Conservation (phyloP, 2,888 invertebrate genomes). For the Hymenopus coronatus region DNA sequence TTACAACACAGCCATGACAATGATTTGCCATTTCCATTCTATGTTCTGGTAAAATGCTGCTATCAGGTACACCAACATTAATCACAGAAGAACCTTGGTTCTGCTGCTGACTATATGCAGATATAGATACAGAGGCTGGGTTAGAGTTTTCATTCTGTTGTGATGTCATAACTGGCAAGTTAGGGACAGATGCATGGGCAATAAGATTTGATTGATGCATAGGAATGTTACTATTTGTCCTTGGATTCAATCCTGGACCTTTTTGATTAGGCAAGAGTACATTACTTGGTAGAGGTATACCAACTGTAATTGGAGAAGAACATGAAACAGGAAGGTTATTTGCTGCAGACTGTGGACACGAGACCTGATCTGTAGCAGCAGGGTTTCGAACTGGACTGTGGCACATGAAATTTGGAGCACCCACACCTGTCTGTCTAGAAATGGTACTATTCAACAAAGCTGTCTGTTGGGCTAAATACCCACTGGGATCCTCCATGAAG, state of each 20-base stretch:
- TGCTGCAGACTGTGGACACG: background rate
- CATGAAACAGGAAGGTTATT: conserved; percentile 19
- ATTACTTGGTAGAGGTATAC: conserved; percentile 34
- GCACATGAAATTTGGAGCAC: conserved; percentile 25
- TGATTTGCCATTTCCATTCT: conserved; percentile 11
- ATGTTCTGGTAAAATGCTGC: conserved; percentile 15
- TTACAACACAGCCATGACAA: conserved; percentile 23
- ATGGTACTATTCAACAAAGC: conserved; percentile 81
- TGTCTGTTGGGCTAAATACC: conserved; percentile 87
- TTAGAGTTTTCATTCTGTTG: background rate
- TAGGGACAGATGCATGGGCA: background rate
- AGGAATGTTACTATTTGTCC: conserved; percentile 22
- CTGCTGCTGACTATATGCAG: background rate
- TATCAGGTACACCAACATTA: conserved; percentile 9
- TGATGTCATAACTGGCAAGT: background rate
- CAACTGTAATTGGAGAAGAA: conserved; percentile 24
- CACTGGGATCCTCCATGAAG: conserved; percentile 88
- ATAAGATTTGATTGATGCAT: background rate
- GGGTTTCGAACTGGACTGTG: conserved; percentile 45
- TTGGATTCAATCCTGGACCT: conserved; percentile 3
- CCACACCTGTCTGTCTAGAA: conserved; percentile 57
- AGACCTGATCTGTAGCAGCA: conserved; percentile 33
- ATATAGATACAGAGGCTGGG: background rate
- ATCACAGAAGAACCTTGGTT: conserved; percentile 4
- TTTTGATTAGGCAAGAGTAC: conserved; percentile 25